phyloP scores from a whole-genome alignment of 2,888 invertebrate species.

The Hypena proboscidalis region DNA sequence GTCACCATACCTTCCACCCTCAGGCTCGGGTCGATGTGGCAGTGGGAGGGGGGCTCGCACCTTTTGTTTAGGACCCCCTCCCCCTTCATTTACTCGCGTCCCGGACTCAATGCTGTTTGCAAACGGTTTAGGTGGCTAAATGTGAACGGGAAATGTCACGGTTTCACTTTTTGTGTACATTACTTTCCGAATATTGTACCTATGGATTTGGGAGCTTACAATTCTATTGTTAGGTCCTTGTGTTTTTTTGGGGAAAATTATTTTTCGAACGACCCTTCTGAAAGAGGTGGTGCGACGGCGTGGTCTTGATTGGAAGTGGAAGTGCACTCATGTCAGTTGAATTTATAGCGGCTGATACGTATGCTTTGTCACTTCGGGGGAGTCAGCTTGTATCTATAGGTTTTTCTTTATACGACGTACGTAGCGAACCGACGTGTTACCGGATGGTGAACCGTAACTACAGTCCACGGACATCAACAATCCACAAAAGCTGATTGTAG shows the following conservation, averaged over 20 bases:
- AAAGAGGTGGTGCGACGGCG: too few species aligned
- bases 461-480: too few species aligned
- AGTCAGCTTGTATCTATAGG: too few species aligned
- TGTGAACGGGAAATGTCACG: slow-evolving; percentile 80
- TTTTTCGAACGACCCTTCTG: too few species aligned
- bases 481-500: too few species aligned
- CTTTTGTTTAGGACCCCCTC: slow-evolving; percentile 83
- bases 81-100: slow-evolving; percentile 76
- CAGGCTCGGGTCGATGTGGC: slow-evolving; percentile 68
- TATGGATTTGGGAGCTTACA: slow-evolving; percentile 1
- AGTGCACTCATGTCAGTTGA: too few species aligned
- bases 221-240: slow-evolving; percentile 1
- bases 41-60: slow-evolving; percentile 70
- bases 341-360: too few species aligned
- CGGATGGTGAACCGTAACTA: too few species aligned
- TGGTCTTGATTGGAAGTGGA: too few species aligned
- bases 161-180: slow-evolving; percentile 74
- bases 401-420: too few species aligned
- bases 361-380: too few species aligned
- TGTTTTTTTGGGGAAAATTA: background rate
- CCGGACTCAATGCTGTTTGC: slow-evolving; percentile 79
- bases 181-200: slow-evolving; percentile 1
- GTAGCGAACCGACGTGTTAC: too few species aligned
- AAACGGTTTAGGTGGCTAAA: slow-evolving; percentile 83
- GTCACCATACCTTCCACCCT: slow-evolving; percentile 56